Evolutionary conservation across 2,113 vertebrate species (phyloP), one percentile per base, ranked within the genome.

Genomic region (Aramus guarauna): DNA sequence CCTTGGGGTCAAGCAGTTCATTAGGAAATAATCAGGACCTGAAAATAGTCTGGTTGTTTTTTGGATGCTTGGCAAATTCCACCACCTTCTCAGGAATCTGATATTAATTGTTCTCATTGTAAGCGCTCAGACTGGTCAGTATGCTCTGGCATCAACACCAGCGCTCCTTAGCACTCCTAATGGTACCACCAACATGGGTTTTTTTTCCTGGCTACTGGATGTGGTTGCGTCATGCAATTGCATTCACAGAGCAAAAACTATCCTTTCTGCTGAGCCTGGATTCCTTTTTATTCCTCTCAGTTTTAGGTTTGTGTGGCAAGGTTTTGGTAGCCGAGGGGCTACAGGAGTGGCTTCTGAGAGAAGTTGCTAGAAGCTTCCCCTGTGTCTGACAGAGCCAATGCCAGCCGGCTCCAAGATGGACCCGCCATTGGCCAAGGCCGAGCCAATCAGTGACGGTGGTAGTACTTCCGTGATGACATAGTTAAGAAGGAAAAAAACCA

Each of bases 1-100:
- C 79, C 56, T 66, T 34, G 41, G 50, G 93, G 94, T 97, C 92
- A 94, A 92, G 79, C 22, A 95, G 56, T 66, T 93, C 75, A 62
- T 94, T 84, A 86, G 84, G 91, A 94, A 96, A 94, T 82, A 81
- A 89, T 69, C 73, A 87, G 41, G 78, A 67, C 84, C 59, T 85
- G 50, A 93, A 93, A 96, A 95, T 93, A 62, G 26, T 85, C 77
- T 83, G 47, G 45, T 88, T 92, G 89, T 83, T 88, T 91, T 94
- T 63, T 59, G 71, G 84, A 72, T 77, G 74, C 91, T 85, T 85
- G 63, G 66, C 84, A 95, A 95, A 88, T 96, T 94, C 84, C 91
- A 83, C 18, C 47, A 95, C 55, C 58, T 91, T 95, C 89, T 88
- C 34, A 30, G 62, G 84, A 96, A 85, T 92, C 79, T 85, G 68